These are phyloP conservation scores for Strongylocentrotus purpuratus DNA, from an alignment of 35 echinoderm and acorn worm genomes.

Conservation along the genomic window DNA sequence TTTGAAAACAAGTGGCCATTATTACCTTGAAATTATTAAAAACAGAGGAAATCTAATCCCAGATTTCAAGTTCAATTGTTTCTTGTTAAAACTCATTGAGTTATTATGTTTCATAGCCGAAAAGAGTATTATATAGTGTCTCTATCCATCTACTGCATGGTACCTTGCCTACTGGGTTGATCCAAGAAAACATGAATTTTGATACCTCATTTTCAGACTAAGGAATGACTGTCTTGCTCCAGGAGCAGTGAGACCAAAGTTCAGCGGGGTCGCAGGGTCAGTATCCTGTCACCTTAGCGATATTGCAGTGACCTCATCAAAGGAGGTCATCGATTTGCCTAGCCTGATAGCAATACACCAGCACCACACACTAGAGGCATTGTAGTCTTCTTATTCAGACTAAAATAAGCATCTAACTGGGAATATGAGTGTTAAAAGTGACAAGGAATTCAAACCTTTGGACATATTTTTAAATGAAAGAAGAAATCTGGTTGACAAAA, in stretches of 20 bases:
- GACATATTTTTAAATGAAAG: background rate
- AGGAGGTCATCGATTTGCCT: background rate
- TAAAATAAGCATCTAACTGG: background rate
- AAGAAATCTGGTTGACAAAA: too few species aligned
- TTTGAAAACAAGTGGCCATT: too few species aligned
- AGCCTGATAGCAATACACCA: background rate
- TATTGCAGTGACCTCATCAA: conserved; percentile 17
- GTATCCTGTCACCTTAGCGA: conserved; percentile 15
- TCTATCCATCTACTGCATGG: background rate
- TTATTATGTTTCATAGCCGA: background rate
- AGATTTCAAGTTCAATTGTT: background rate
- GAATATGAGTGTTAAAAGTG: background rate
- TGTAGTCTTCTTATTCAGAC: background rate
- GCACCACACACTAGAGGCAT: background rate
- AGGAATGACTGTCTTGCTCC: conserved; percentile 4
- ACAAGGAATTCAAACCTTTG: background rate
- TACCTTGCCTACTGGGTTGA: background rate
- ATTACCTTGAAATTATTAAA: too few species aligned
- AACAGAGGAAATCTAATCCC: too few species aligned
- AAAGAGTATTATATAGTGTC: background rate
- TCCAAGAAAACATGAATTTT: conserved; percentile 18
- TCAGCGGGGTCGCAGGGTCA: background rate
- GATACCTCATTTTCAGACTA: conserved; percentile 12
- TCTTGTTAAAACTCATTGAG: background rate
- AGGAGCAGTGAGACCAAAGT: conserved; percentile 8